Evolutionary conservation across 2,888 invertebrate species (phyloP).

Genomic region (Aporophyla lueneburgensis): DNA sequence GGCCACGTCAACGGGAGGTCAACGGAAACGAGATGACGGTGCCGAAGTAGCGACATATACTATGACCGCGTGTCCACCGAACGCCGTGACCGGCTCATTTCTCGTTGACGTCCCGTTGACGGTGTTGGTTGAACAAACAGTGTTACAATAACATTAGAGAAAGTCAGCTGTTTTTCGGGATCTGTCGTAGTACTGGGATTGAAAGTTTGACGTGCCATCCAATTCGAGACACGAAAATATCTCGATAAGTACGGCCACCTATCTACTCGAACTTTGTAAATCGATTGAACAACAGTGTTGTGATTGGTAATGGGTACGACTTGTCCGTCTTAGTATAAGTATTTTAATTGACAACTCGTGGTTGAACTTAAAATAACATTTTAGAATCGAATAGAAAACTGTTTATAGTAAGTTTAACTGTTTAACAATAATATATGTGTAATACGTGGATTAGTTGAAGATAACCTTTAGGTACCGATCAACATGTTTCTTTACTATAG

Average conservation of each 20-base stretch:
- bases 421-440: too few species aligned
- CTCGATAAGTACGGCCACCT: not conserved
- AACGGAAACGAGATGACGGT: not conserved
- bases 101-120: not conserved
- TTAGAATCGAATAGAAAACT: not conserved
- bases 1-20: not conserved
- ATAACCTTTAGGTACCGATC: conserved; percentile 2
- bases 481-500: not conserved
- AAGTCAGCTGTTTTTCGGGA: not conserved
- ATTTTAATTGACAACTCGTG: not conserved
- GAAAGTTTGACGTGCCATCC: not conserved
- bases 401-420: not conserved
- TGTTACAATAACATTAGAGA: not conserved
- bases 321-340: not conserved
- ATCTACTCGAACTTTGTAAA: not conserved
- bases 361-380: not conserved
- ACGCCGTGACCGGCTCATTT: not conserved
- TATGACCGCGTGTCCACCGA: not conserved
- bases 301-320: too few species aligned
- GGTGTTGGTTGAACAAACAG: not conserved
- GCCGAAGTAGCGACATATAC: not conserved
- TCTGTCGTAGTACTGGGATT: not conserved
- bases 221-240: not conserved
- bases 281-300: not conserved
- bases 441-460: too few species aligned